Evolutionary conservation across 2,888 invertebrate species (phyloP).

Genomic region (Lampropteryx suffumata): DNA sequence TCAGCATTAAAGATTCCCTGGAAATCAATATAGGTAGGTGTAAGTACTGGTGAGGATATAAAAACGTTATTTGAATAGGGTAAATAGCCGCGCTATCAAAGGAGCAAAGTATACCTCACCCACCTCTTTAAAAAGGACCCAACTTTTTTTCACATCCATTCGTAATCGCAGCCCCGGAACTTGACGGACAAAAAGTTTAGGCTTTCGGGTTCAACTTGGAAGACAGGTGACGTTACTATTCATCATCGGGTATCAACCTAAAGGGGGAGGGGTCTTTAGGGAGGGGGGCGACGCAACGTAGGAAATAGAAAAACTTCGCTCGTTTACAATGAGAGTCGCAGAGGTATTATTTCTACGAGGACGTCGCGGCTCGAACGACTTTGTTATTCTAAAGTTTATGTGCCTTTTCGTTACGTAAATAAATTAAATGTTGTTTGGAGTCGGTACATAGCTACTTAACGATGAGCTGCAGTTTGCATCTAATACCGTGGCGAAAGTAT

Average conservation of each 20-base stretch:
- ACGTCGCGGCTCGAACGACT: constrained; percentile 43
- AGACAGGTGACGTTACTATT: constrained; percentile 47
- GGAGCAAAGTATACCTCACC: constrained; percentile 17
- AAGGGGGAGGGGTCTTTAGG: constrained; percentile 11
- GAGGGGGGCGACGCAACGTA: constrained; percentile 31
- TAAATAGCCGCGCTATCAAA: constrained; percentile 30
- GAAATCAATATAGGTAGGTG: constrained; percentile 8
- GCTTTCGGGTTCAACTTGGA: constrained; percentile 26
- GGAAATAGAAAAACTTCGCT: constrained; percentile 66
- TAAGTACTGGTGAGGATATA: constrained; percentile 8
- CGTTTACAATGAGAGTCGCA: constrained; percentile 54
- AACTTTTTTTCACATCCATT: constrained; percentile 34
- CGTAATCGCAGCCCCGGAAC: constrained; percentile 36
- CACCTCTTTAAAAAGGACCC: constrained; percentile 33
- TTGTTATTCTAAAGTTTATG: constrained; percentile 44
- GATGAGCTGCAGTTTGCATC: no score
- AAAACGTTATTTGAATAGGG: constrained; percentile 21
- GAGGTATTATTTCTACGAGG: constrained; percentile 48
- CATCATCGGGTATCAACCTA: constrained; percentile 34
- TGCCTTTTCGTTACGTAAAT: constrained; percentile 28
- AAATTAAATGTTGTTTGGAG: constrained; percentile 26
- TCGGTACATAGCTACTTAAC: neutral
- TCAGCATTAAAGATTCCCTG: neutral
- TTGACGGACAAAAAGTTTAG: constrained; percentile 35
- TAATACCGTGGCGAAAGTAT: no score